Base-by-base conservation (phyloP, 1,140 invertebrate species). In the Dendroctonus valens region DNA sequence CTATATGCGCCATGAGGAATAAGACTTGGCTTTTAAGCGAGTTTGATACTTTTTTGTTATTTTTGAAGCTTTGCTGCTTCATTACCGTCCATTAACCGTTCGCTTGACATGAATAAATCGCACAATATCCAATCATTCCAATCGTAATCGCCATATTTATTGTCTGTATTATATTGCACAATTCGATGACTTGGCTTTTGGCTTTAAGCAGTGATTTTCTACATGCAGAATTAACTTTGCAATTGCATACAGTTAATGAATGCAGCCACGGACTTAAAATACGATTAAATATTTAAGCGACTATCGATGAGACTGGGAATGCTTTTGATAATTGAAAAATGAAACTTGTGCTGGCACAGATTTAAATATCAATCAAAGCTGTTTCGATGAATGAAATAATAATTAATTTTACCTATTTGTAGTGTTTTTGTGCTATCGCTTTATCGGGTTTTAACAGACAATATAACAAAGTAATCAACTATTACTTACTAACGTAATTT, bases 121-220 rank as follows among this genome's bases (percentile, higher is more conserved):
- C 42, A 46, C 42, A 46, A 46, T 46, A 46, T 46, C 42, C 42
- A 46, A 46, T 46, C 42, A 26, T 26, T 26, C 26, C 26, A 26
- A 26, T 26, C 26, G n/a, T 46, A 46, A 46, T 46, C 42, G n/a
- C n/a, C n/a, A 46, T 46, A 9, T 46, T 46, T 46, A 46, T 46
- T 46, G 42, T 46, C 42, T 46, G 42, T 12, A 46, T 46, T 46
- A 46, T 46, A 12, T 46, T 46, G 42, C 42, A 46, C n/a, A 46
- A 46, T 46, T 46, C 42, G 42, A 46, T 46, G 42, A 46, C 42
- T 46, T 12, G 42, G n/a, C 42, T 9, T 46, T 46, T 46, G n/a
- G n/a, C 8, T 26, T 26, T 26, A 26, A 26, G 26, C 26, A 9
- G 42, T 9, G 42, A 46, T 9, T 46, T 46, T 46, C n/a, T 46